Conservation (phyloP, 2,113 vertebrate genomes). For the Clarias magur region DNA sequence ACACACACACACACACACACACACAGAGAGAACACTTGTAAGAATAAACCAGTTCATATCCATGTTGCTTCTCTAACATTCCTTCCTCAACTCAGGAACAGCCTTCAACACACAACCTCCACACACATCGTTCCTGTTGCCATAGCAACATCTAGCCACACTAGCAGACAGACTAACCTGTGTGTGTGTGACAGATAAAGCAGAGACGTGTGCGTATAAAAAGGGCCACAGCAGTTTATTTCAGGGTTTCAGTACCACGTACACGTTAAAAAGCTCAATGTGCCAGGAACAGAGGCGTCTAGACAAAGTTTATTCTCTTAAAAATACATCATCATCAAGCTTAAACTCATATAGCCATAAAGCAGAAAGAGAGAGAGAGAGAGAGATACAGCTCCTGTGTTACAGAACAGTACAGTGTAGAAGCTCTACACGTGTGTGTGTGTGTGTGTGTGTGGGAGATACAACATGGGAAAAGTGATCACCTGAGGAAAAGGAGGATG, state of each 20-base stretch:
- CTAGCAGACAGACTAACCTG: neutral
- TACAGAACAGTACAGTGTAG: constrained; percentile 57
- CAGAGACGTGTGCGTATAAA: neutral
- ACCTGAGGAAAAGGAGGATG: constrained; percentile 56
- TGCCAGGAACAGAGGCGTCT: constrained; percentile 69
- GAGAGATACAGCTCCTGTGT: constrained; percentile 49
- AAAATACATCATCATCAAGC: constrained; percentile 74
- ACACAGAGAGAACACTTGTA: too few relatives aligned
- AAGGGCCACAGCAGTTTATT: constrained; percentile 70
- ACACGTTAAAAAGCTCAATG: constrained; percentile 67
- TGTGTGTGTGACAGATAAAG: neutral
- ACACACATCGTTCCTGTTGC: neutral
- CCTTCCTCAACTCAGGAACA: too few relatives aligned
- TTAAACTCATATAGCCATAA: constrained; percentile 71
- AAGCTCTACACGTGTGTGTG: constrained; percentile 35
- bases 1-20: too few relatives aligned
- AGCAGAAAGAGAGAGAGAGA: constrained; percentile 58
- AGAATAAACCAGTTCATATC: neutral
- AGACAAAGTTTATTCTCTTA: constrained; percentile 74
- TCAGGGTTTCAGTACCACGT: constrained; percentile 72
- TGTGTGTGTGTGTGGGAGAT: constrained; percentile 37
- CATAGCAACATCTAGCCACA: neutral
- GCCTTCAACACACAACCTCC: neutral
- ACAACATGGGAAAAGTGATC: constrained; percentile 26
- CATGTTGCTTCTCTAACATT: too few relatives aligned